Conservation (phyloP, 92 coral and sea anemone genomes). For the Metridium senile region DNA sequence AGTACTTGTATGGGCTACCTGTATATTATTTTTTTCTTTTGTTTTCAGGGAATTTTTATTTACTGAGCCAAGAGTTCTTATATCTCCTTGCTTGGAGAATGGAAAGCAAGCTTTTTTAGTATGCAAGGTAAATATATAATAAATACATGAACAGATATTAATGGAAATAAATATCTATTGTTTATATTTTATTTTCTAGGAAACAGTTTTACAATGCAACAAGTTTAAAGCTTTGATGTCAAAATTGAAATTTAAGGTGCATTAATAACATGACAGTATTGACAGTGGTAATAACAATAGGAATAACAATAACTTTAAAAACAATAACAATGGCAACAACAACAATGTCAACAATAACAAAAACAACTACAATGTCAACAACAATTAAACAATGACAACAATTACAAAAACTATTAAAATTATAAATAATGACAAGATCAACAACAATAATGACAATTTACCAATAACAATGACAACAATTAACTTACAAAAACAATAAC, state of each 20-base stretch:
- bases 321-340: too few relatives aligned
- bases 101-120: conserved; percentile 55
- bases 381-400: too few relatives aligned
- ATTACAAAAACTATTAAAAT: too few relatives aligned
- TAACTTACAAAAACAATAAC: too few relatives aligned
- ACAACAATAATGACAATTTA: too few relatives aligned
- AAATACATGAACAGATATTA: neutral
- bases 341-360: too few relatives aligned
- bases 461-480: too few relatives aligned
- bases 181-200: conserved; percentile 23
- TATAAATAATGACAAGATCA: too few relatives aligned
- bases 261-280: neutral
- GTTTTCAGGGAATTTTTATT: conserved; percentile 80
- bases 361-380: too few relatives aligned
- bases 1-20: too few relatives aligned
- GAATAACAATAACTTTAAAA: too few relatives aligned
- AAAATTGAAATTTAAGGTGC: conserved; percentile 66
- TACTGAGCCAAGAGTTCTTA: conserved; percentile 82
- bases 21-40: neutral
- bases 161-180: neutral
- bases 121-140: conserved; percentile 54
- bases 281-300: too few relatives aligned
- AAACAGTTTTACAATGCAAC: conserved; percentile 29
- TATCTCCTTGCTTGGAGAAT: conserved; percentile 75
- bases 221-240: conserved; percentile 48